Conservation (phyloP, 2,113 vertebrate species). For the Seriola aureovittata region DNA sequence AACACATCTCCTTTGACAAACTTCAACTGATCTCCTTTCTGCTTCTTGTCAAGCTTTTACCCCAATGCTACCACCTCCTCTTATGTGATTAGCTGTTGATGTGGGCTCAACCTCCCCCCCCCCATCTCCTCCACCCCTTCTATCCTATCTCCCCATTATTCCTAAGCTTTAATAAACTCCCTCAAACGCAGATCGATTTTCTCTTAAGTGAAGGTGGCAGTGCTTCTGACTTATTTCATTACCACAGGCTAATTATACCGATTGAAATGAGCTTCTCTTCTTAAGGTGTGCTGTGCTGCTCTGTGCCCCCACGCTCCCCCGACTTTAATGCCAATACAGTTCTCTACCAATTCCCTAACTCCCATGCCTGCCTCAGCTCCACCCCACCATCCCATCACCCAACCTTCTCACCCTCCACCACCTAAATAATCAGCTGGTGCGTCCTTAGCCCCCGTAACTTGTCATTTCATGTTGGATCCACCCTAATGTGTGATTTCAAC, state of each 20-base stretch:
- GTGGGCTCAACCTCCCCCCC: constrained; percentile 52
- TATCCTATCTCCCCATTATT: constrained; percentile 77
- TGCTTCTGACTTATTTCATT: constrained; percentile 88
- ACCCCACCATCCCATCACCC: constrained; percentile 52
- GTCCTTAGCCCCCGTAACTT: constrained; percentile 79
- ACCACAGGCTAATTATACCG: constrained; percentile 86
- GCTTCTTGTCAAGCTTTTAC: constrained; percentile 61
- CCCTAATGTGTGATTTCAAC: constrained; percentile 87
- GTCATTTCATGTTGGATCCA: constrained; percentile 85
- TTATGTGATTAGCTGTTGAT: constrained; percentile 82
- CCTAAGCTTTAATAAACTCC: constrained; percentile 87
- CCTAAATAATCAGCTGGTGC: constrained; percentile 80
- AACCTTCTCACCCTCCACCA: constrained; percentile 43
- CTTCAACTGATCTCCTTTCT: constrained; percentile 52
- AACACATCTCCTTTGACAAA: constrained; percentile 45
- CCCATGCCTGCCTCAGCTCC: constrained; percentile 53
- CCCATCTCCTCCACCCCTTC: constrained; percentile 46
- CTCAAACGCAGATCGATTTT: constrained; percentile 86
- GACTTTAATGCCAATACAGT: constrained; percentile 74
- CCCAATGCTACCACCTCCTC: constrained; percentile 44
- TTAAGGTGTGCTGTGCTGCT: constrained; percentile 80
- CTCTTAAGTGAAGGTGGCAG: constrained; percentile 86
- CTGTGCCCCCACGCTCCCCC: constrained; percentile 55
- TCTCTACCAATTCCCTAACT: constrained; percentile 67
- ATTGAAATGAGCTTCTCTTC: constrained; percentile 87